These are phyloP conservation scores for Corynorhinus townsendii DNA, from an alignment of 2,113 vertebrate species.

Conservation along the genomic window DNA sequence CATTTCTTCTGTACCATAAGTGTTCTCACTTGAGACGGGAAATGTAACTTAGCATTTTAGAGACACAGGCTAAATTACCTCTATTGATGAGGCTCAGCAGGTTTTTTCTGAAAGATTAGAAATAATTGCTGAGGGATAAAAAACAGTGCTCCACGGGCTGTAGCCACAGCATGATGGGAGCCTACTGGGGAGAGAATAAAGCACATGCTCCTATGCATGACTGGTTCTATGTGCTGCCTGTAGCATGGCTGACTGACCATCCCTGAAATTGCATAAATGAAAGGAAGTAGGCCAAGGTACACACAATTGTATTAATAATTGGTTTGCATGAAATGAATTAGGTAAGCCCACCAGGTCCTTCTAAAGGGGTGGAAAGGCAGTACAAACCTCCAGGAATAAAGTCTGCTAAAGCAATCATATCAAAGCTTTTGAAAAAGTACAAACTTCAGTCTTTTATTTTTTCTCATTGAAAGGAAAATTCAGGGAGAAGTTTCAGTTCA, in stretches of 20 bases:
- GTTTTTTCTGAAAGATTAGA: constrained; percentile 42
- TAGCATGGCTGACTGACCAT: constrained; percentile 22
- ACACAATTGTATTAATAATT: constrained; percentile 45
- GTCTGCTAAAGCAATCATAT: constrained; percentile 52
- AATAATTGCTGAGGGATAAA: constrained; percentile 18
- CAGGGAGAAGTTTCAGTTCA: not conserved
- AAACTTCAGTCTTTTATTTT: constrained; percentile 29
- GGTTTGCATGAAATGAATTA: constrained; percentile 20
- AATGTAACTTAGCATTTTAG: constrained; percentile 37
- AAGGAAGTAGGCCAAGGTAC: constrained; percentile 51
- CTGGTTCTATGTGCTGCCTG: not conserved
- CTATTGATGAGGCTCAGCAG: constrained; percentile 30
- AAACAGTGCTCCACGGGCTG: not conserved
- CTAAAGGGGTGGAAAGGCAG: not conserved
- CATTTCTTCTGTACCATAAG: constrained; percentile 35
- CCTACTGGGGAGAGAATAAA: constrained; percentile 29
- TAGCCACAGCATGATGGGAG: not conserved
- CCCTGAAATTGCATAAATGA: constrained; percentile 32
- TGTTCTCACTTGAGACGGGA: constrained; percentile 13
- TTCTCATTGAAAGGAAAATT: not conserved
- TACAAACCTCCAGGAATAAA: constrained; percentile 35
- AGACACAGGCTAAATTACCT: constrained; percentile 42
- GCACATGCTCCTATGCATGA: not conserved
- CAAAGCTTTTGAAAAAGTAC: constrained; percentile 45
- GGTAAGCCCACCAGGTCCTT: constrained; percentile 7